phyloP scores from a whole-genome alignment of 2,113 vertebrate species.

The Cyphomyrus plagiostoma region DNA sequence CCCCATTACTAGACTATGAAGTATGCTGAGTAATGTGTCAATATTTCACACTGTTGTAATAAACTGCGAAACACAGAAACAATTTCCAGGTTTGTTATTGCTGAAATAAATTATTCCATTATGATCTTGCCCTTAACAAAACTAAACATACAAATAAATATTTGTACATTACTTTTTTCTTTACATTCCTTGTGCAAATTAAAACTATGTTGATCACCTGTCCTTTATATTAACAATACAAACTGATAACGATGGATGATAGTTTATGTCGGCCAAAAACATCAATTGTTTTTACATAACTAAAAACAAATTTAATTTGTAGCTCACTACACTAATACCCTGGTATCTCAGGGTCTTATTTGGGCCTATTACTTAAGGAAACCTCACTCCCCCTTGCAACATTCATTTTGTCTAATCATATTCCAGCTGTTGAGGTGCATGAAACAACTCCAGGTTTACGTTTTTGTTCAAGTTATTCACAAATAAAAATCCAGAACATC shows the following conservation, averaged over 20 bases:
- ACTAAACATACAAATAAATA: neutral
- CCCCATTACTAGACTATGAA: neutral
- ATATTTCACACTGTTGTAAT: neutral
- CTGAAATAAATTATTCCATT: slow-evolving; percentile 6
- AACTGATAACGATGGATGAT: neutral
- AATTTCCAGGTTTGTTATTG: slow-evolving; percentile 17
- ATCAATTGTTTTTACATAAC: neutral
- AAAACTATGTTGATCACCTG: neutral
- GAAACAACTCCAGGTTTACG: neutral
- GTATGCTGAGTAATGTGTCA: neutral
- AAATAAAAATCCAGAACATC: neutral
- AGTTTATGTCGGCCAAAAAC: neutral
- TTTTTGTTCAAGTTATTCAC: neutral
- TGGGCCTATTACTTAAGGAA: neutral
- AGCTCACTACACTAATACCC: neutral
- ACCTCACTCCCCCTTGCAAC: neutral
- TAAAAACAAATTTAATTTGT: neutral
- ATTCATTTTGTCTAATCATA: neutral
- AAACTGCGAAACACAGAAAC: neutral
- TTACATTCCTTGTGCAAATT: neutral
- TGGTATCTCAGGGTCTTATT: neutral
- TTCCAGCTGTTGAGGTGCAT: neutral
- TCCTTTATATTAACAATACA: neutral
- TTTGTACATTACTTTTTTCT: slow-evolving; percentile 12
- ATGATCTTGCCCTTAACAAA: neutral